These are phyloP conservation scores for Neodon shergylaensis DNA, from an alignment of 2,113 vertebrate species.

Conservation along the genomic window DNA sequence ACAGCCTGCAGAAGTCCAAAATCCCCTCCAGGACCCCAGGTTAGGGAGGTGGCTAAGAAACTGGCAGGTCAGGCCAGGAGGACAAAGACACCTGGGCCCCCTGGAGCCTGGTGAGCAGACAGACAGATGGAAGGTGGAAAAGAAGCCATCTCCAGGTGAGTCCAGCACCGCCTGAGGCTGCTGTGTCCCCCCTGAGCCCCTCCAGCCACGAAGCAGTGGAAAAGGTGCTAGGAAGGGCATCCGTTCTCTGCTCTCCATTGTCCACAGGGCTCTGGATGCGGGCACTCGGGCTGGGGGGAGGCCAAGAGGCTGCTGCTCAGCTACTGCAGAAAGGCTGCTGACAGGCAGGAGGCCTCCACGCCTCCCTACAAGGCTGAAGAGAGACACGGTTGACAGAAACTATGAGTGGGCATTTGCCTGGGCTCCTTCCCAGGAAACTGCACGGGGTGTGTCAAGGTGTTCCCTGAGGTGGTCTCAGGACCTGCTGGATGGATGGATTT, in stretches of 20 bases:
- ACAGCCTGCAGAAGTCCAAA: neutral
- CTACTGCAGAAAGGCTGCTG: neutral
- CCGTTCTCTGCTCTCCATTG: neutral
- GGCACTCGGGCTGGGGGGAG: neutral
- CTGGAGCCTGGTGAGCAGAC: constrained; percentile 47
- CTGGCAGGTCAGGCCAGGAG: neutral
- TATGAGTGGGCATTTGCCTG: neutral
- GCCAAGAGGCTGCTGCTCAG: constrained; percentile 10
- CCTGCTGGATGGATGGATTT: neutral
- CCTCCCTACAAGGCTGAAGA: neutral
- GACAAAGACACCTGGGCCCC: neutral
- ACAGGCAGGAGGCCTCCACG: neutral
- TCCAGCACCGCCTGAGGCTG: neutral
- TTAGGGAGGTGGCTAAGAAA: neutral
- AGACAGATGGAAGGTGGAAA: constrained; percentile 58
- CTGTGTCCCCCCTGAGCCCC: fast-evolving
- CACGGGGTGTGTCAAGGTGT: neutral
- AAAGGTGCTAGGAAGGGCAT: neutral
- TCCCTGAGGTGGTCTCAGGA: neutral
- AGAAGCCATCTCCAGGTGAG: constrained; percentile 58
- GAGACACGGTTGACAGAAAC: neutral
- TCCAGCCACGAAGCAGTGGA: neutral
- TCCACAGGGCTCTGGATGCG: neutral
- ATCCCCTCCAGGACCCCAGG: neutral
- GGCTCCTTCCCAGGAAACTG: neutral